Evolutionary conservation across 2,113 vertebrate species (phyloP), one percentile per base, ranked within the genome.

Genomic region (Toxotes chatareus): DNA sequence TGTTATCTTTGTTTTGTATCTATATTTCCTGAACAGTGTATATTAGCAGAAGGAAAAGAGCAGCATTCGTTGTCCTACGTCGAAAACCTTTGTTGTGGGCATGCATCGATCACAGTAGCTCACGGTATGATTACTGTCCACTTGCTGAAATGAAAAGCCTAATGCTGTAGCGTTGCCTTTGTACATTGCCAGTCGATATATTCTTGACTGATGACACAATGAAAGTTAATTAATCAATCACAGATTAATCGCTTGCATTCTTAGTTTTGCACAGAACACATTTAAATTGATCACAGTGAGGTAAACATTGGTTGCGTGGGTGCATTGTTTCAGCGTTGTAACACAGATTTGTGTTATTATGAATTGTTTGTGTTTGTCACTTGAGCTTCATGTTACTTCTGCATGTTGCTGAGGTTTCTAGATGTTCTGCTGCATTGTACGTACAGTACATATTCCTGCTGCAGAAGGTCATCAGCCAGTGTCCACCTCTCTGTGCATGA

Each of bases 401-500:
- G 2, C 57, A 79, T 51, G 64, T 60, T 9, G 27, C 4, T 19
- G 14, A 27, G 27, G 27, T 27, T 27, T 27, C 27, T 27, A 27
- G 27, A n/a, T 65, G 36, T 21, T 56, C 2, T 49, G 55, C 7
- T 73, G 27, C 5, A 27, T 42, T 68, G 14, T 67, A 23, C 44
- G 55, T 17, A 36, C 44, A 53, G 17, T 57, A 32, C 9, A 57
- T 73, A 8, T 47, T 36, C 10, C 17, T 64, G 57, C 42, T 32
- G 10, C n/a, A 60, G 12, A 70, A n/a, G 16, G 64, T 9, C 31
- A 69, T 85, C 19, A 60, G 51, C 31, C 46, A 42, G 65, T 19
- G 46, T 80, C 84, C 84, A 70, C 11, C 36, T 70, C 80, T 34
- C 34, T 79, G 57, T 49, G 53, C 73, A 51, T 53, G 51, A 63